These are phyloP conservation scores for Urocynchramus pylzowi DNA, from an alignment of 2,113 vertebrate genomes.

Conservation along the genomic window DNA sequence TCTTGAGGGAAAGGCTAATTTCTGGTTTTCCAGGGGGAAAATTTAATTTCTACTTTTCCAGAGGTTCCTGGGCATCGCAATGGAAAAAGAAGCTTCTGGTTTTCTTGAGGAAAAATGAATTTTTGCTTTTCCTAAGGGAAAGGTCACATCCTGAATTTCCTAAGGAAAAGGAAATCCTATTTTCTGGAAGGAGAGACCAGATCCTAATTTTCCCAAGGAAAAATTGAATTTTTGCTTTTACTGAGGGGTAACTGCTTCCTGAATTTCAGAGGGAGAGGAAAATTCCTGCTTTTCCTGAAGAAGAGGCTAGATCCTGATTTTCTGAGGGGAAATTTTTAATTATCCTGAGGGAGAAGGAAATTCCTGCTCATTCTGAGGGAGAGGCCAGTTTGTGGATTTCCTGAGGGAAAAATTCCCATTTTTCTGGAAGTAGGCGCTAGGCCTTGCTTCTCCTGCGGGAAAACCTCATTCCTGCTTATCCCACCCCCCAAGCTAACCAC, in stretches of 20 bases:
- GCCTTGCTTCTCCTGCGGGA: background rate
- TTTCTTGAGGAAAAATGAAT: background rate
- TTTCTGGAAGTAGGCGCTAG: fast-evolving
- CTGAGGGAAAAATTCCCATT: background rate
- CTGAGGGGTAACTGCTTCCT: too few species aligned
- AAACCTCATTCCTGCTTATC: background rate
- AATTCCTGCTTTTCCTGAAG: background rate
- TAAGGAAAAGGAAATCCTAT: background rate
- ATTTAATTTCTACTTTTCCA: fast-evolving
- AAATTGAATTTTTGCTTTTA: background rate
- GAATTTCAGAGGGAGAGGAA: background rate
- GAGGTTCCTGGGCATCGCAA: background rate
- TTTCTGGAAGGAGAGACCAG: background rate
- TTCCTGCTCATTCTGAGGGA: fast-evolving
- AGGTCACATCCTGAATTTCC: background rate
- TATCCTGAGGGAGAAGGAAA: background rate
- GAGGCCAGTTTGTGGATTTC: fast-evolving
- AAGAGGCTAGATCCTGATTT: fast-evolving
- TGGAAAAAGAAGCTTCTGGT: background rate
- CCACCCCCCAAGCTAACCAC: fast-evolving
- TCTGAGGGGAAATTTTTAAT: background rate
- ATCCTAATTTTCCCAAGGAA: background rate
- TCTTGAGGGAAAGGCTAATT: background rate
- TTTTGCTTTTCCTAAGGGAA: background rate
- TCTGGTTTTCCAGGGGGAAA: background rate